A percentile compares a stretch with the other conserved stretches of the same genome.
Evolutionary conservation across 2,113 vertebrate species (phyloP).

Genomic region (Zosterops lateralis): DNA sequence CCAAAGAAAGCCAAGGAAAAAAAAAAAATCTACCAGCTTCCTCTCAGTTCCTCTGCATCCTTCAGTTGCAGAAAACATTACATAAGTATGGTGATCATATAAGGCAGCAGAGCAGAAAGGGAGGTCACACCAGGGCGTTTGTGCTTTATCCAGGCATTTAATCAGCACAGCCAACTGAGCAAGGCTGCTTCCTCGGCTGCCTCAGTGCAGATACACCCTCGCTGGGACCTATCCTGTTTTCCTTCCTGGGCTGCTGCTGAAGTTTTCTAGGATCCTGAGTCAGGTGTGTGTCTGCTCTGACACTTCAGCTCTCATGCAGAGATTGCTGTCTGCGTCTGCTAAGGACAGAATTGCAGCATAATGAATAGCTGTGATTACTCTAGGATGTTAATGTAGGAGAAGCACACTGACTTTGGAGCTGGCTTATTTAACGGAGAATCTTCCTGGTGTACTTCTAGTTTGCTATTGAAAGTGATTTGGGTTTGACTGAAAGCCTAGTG

Average conservation of each 20-base stretch:
- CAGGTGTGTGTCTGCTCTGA: not conserved
- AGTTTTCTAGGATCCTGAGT: not conserved
- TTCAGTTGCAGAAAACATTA: not conserved
- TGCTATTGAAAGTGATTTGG: not conserved
- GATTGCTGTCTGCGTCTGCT: not conserved
- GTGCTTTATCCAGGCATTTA: not conserved
- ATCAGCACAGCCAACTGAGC: rapidly evolving
- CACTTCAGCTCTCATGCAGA: not conserved
- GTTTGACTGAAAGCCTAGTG: not conserved
- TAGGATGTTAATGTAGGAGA: not conserved
- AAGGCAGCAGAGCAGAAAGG: not conserved
- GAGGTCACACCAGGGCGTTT: not conserved
- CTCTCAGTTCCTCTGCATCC: not conserved
- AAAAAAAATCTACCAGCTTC: not conserved
- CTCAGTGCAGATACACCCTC: not conserved
- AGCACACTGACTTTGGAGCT: not conserved
- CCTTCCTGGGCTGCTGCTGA: not conserved
- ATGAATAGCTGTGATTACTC: not conserved
- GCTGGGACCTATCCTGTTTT: not conserved
- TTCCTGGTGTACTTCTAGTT: not conserved
- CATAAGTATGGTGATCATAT: not conserved
- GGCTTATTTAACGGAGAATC: not conserved
- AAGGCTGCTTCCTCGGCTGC: not conserved
- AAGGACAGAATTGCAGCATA: not conserved
- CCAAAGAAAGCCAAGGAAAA: not conserved